Base-by-base conservation (phyloP, 37 sponge, comb jelly and placozoan species). In the Ephydatia muelleri region DNA sequence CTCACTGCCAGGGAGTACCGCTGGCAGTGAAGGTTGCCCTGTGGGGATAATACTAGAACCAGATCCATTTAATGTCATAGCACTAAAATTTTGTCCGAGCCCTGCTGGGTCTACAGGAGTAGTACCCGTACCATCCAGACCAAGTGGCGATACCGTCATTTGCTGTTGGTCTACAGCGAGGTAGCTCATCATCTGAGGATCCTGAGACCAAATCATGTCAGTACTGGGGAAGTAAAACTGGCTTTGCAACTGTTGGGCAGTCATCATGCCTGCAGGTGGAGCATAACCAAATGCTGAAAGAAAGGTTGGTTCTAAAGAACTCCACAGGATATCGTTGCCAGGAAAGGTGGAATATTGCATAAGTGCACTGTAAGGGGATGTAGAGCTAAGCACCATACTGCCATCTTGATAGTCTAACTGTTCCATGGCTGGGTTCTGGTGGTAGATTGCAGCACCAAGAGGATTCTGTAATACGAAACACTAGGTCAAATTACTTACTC, bases 171-270 rank as follows among this genome's bases (percentile, higher is more conserved):
- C 90, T 39, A 90, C 69, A 11, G 81, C 28, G 9, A 84, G 23
- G 38, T 85, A 81, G 47, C 75, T 81, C 68, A 90, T 30, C 27
- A 85, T 26, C 32, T 65, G 37, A 23, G 85, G 76, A 65, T 90
- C 90, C 49, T 90, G 90, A 67, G 72, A 66, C 90, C 90, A 90
- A 48, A 90, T 85, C 83, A 88, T 77, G 28, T 88, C 88, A 14
- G 84, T 65, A 22, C 73, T 74, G 11, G 81, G 81, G 48, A 90
- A 85, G 25, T 84, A 89, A 39, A 83, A 88, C 66, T 27, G 28
- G 79, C 72, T 82, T 65, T 74, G 82, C 9, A 85, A 31, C 33
- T 66, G 71, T 73, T 88, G 89, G 48, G 64, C 70, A 32, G 82
- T 33, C 77, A 82, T 49, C 69, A 88, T 68, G 22, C 71, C 40